Base-by-base conservation (phyloP, 37 sponge, comb jelly and placozoan species). In the Beroe ovata region DNA sequence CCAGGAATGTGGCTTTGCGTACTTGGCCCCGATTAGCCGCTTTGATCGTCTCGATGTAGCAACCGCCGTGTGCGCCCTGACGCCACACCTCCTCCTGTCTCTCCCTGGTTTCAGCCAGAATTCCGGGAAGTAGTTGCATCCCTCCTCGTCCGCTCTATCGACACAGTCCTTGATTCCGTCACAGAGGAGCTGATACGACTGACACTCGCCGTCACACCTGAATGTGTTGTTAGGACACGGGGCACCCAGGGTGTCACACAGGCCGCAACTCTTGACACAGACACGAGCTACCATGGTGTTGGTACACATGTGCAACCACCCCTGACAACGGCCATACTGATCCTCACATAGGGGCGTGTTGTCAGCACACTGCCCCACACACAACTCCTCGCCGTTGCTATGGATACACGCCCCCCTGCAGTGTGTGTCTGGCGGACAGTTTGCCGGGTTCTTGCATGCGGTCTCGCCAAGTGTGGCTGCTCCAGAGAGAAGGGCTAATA, bases 31-130 rank as follows among this genome's bases (percentile, higher is more conserved):
- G 4, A 77, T 54, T 23, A 77, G 38, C 23, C 84, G 35, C 54
- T 77, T 77, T 6, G 35, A 14, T 77, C 84, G 41, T 38, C 84
- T n/a, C n/a, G n/a, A n/a, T n/a, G n/a, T n/a, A n/a, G n/a, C n/a
- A n/a, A n/a, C n/a, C n/a, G n/a, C n/a, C n/a, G n/a, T n/a, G n/a
- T 20, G 20, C 36, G 36, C 69, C 36, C 69, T 66, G 16, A 66
- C 69, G 14, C 69, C 69, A 66, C 69, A 66, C 1, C 69, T 25
- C 30, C 69, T 2, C 29, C 8, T 16, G 16, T 1, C 69, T 30
- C 11, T 6, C 11, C 54, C 54, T 47, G 54, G 54, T 47, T 26
- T 66, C 32, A 66, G 30, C 69, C 69, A 66, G 4, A 66, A 30
- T 33, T 66, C 69, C 2, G 69, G 35, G 16, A 66, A 30, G 16